phyloP scores from a whole-genome alignment of 2,113 vertebrate genomes.

The Hippocampus barbouri region DNA sequence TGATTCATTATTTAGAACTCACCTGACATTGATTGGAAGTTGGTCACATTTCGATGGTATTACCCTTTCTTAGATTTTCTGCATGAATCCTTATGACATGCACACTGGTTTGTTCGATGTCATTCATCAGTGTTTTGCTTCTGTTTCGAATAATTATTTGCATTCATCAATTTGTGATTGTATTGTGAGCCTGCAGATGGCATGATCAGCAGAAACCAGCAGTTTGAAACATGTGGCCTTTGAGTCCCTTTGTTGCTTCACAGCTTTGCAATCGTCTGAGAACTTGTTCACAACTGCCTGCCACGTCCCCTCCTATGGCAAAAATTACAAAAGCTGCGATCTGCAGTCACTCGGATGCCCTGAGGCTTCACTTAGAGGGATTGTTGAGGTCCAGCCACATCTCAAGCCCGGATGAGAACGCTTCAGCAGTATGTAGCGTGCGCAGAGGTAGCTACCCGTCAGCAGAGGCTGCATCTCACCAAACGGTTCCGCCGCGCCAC shows the following conservation, averaged over 20 bases:
- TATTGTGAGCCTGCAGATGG: background rate
- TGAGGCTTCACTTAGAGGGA: constrained; percentile 32
- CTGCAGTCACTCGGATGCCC: constrained; percentile 47
- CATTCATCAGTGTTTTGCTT: background rate
- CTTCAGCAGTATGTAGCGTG: background rate
- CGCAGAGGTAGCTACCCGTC: constrained; percentile 29
- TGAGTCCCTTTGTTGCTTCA: constrained; percentile 46
- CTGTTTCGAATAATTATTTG: background rate
- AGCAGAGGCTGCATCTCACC: background rate
- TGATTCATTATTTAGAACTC: background rate
- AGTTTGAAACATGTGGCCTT: background rate
- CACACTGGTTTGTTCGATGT: too few relatives aligned
- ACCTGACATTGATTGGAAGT: background rate
- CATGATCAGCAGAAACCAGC: background rate
- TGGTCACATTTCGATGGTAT: constrained; percentile 16
- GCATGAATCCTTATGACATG: background rate
- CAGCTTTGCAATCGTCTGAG: constrained; percentile 29
- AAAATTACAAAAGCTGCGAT: constrained; percentile 15
- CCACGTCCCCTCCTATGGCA: constrained; percentile 29
- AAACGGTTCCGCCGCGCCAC: background rate
- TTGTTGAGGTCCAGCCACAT: constrained; percentile 1
- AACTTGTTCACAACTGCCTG: constrained; percentile 1
- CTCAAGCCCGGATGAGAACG: background rate
- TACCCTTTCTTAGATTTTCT: background rate
- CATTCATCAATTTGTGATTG: background rate